Base-by-base conservation (phyloP, 1,140 invertebrate genomes). In the Dendroctonus valens region DNA sequence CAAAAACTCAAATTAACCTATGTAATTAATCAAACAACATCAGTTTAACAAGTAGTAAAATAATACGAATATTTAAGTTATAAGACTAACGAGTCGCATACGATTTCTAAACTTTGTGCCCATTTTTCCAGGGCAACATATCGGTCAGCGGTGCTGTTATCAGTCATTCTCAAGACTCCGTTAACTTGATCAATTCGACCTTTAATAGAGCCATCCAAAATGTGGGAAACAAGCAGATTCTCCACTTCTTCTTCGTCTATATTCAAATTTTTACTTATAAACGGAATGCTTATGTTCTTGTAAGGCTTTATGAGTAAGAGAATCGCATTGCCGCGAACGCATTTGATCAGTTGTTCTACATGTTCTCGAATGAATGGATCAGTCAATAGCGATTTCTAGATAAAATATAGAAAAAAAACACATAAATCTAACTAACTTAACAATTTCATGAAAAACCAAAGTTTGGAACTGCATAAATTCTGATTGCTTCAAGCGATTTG, bases 321-420 rank as follows among this genome's bases (percentile, higher is more conserved):
- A 15, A 99, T 82, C 57, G 98, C 95, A 80, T 91, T 96, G 15
- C 95, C 98, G 65, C 97, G 84, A 70, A 99, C 98, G 80, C 98
- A 98, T 53, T 93, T 84, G 41, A 99, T 80, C 44, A 99, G 82
- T 83, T 98, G 96, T 85, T 98, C 96, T 75, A 99, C 98, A 75
- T 99, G 96, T 80, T 99, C 97, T 73, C 94, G 84, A 72, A 99
- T 99, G 78, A 99, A 99, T 5, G 93, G 95, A 83, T 99, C 97
- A 73, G 94, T 93, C 96, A 99, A 98, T 57, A 99, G 97, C 74
- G 92, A 93, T 74, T 93, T 49, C 64, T 66, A 41, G 26, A 14
- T 51, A 51, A 51, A 52, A 15, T 48, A 26, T 26, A 2, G 3
- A 26, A 26, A 26, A 26, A 26, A 26, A 26, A 26, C 26, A 26